A percentile compares a stretch with the other conserved stretches of the same genome.
phyloP scores from a whole-genome alignment of 2,797 vertebrate genomes.

The Argentina silus region DNA sequence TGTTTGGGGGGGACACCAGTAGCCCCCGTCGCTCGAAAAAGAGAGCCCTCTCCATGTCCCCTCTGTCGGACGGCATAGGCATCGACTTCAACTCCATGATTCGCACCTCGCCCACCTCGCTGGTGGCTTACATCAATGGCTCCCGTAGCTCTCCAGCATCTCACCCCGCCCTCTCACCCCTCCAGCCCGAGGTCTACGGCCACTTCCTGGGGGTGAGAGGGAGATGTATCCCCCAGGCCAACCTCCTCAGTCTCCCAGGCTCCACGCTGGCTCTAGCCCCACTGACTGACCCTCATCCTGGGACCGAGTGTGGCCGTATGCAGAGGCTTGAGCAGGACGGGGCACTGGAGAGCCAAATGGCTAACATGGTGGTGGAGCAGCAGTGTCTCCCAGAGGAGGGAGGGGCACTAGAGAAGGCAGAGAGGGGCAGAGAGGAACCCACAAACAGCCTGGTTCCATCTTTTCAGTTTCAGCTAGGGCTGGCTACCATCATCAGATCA shows the following conservation, averaged over 20 bases:
- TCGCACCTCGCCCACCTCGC: slow-evolving; percentile 91
- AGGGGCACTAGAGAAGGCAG: slow-evolving; percentile 51
- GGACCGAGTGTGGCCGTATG: slow-evolving; percentile 73
- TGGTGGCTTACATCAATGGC: slow-evolving; percentile 93
- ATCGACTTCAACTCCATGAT: slow-evolving; percentile 94
- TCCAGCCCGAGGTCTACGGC: slow-evolving; percentile 90
- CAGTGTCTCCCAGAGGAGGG: slow-evolving; percentile 66
- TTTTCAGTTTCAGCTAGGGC: slow-evolving; percentile 53
- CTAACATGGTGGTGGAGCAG: slow-evolving; percentile 89
- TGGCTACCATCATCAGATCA: slow-evolving; percentile 51
- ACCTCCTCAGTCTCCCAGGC: slow-evolving; percentile 61
- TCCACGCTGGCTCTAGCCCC: slow-evolving; percentile 61
- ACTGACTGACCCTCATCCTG: slow-evolving; percentile 47
- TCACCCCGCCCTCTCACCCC: slow-evolving; percentile 77
- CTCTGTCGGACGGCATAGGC: slow-evolving; percentile 89
- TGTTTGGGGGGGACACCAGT: slow-evolving; percentile 81
- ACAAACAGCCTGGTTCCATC: slow-evolving; percentile 65
- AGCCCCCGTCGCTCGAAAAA: slow-evolving; percentile 85
- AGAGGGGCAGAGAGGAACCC: slow-evolving; percentile 67
- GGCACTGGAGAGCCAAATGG: slow-evolving; percentile 75
- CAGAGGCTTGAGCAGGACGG: slow-evolving; percentile 82
- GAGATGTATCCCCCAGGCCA: slow-evolving; percentile 83
- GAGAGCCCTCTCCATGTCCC: slow-evolving; percentile 86
- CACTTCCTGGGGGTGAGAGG: slow-evolving; percentile 92
- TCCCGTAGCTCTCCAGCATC: slow-evolving; percentile 83